Evolutionary conservation across 2,888 invertebrate genomes (phyloP).

Genomic region (Hirtodrosophila alboralis): DNA sequence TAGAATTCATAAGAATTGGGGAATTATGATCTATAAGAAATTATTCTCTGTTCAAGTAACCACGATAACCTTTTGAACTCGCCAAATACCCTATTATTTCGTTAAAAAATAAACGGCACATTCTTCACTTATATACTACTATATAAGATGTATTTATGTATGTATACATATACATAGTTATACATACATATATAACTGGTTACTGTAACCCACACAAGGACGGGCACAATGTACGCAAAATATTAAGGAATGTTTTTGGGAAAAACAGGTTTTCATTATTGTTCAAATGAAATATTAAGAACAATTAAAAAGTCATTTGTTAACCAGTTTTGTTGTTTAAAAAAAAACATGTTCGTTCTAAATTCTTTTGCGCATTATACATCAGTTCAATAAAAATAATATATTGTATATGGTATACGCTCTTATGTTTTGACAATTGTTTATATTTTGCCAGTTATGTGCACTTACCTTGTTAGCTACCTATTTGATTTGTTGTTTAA

Average conservation of each 20-base stretch:
- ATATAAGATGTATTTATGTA: slow-evolving; percentile 1
- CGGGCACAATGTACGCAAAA: slow-evolving; percentile 24
- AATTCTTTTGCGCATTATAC: slow-evolving; percentile 27
- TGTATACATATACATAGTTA: slow-evolving; percentile 2
- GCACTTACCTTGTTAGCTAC: slow-evolving; percentile 65
- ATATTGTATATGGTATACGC: slow-evolving; percentile 1
- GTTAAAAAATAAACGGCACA: too few relatives aligned
- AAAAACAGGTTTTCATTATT: slow-evolving; percentile 46
- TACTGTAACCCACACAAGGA: slow-evolving; percentile 56
- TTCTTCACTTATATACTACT: too few relatives aligned
- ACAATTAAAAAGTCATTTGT: slow-evolving; percentile 13
- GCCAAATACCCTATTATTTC: too few relatives aligned
- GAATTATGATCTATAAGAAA: too few relatives aligned
- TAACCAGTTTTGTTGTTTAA: slow-evolving; percentile 15
- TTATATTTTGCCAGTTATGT: slow-evolving; percentile 2
- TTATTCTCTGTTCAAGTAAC: too few relatives aligned
- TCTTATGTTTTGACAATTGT: slow-evolving; percentile 7
- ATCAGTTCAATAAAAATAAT: background rate
- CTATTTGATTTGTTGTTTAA: slow-evolving; percentile 37
- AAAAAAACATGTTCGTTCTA: background rate
- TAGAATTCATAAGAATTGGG: too few relatives aligned
- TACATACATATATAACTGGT: slow-evolving; percentile 52
- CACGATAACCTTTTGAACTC: too few relatives aligned
- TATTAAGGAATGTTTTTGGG: slow-evolving; percentile 10
- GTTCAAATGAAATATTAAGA: slow-evolving; percentile 15